Conservation (phyloP, 2,888 invertebrate genomes). For the Altica lythri region DNA sequence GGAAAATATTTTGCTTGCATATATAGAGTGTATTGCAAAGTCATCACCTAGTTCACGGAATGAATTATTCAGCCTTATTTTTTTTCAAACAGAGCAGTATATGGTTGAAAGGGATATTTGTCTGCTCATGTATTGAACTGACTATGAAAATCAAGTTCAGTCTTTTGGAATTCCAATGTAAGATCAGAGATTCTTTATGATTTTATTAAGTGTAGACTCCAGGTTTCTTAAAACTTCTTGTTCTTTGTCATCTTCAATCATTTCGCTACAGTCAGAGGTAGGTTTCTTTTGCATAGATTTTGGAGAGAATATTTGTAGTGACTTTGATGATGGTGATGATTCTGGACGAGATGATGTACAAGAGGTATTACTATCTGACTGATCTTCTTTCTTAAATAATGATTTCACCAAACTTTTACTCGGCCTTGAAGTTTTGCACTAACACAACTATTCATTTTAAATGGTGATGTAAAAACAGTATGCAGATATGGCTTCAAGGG, state of each 20-base stretch:
- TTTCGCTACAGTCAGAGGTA: background rate
- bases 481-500: background rate
- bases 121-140: too few relatives aligned
- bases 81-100: too few relatives aligned
- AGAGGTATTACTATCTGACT: background rate
- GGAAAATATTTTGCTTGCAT: too few relatives aligned
- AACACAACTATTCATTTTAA: too few relatives aligned
- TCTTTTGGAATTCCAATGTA: background rate
- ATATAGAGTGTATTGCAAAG: slow-evolving; percentile 9
- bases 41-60: slow-evolving; percentile 18
- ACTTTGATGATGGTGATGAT: background rate
- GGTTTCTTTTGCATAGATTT: too few relatives aligned
- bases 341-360: background rate
- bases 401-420: background rate
- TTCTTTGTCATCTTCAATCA: background rate
- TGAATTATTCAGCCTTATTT: slow-evolving; percentile 9
- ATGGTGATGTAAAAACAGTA: background rate
- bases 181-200: background rate
- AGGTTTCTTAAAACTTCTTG: background rate
- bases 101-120: too few relatives aligned
- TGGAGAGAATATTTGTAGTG: background rate
- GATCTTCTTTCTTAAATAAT: background rate
- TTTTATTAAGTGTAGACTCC: background rate
- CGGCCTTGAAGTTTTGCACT: background rate
- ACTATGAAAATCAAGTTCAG: too few relatives aligned